Base-by-base conservation (phyloP, 2,113 vertebrate species). In the Nothobranchius kuhntae region DNA sequence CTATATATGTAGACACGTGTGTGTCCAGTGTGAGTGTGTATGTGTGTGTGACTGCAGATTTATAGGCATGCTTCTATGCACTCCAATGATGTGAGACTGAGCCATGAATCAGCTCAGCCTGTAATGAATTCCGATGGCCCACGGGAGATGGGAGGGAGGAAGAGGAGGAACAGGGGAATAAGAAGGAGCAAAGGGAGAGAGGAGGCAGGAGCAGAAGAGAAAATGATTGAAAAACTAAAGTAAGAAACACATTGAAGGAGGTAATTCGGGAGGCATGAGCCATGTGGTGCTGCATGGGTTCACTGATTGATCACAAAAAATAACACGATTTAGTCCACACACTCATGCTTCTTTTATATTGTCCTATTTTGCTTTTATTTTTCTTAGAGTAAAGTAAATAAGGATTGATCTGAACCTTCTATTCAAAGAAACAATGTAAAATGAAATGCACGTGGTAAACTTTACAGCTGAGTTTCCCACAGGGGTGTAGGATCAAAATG, bases 91-190 rank as follows among this genome's bases (percentile, higher is more conserved):
- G 83, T 81, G 81, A 78, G 83, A 84, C 89, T 53, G 70, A 69
- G 75, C 68, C 82, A 84, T 90, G 85, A 89, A 90, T 89, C 89
- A 90, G 73, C 77, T 71, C 79, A n/a, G 63, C 72, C 78, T 63
- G 73, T 84, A 84, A 90, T 89, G 87, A 87, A 87, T 86, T 77
- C 82, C 75, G 76, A 87, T 79, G 76, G 84, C 72, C 83, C 71
- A 72, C 70, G 79, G 66, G 67, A 70, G 74, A 68, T 53, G 73
- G 61, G 24, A 65, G 62, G 65, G 35, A n/a, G 26, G 51, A 38
- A 15, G 50, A 44, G 0, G 55, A 57, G 21, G 53, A 44, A 0
- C 62, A 47, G 35, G 46, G 14, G 21, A 15, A 26, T 2, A 42
- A 13, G 26, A 44, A 21, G 38, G 21, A 47, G 15, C 47, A 9